Base-by-base conservation (phyloP, 2,888 invertebrate species). In the Philopedon plagiatum region DNA sequence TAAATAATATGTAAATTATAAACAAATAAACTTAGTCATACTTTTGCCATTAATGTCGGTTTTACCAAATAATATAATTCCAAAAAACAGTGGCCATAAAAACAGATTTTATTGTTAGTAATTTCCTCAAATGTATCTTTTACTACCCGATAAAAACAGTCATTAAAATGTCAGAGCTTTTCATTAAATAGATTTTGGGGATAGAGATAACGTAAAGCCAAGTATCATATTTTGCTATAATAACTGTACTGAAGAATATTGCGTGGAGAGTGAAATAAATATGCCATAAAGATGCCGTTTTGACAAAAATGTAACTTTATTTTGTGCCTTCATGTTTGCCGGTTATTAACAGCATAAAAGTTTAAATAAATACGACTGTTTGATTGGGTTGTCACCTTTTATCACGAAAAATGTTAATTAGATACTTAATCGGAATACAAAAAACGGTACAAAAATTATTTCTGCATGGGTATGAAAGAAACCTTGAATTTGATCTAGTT, bases 61-160 rank as follows among this genome's bases (percentile, higher is more conserved):
- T 29, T 54, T 29, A 29, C 29, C 19, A 15, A 39, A 37, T 19
- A 37, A 26, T n/a, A n/a, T 37, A 26, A 58, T 58, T 58, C 15
- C 8, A 15, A 23, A 19, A 5, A 15, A 57, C 39, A 21, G 5
- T 66, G 29, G 66, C 46, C 34, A 57, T 66, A 66, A 66, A 54
- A 66, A 57, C 57, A 39, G 46, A 61, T 61, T 61, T 61, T 61
- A 46, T 41, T 29, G 13, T 19, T 26, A 23, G 41, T 37, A 39
- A 51, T 57, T 66, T 58, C 41, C 21, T 29, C 41, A 32, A 19
- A 65, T 65, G 19, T 65, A 37, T 37, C 39, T 60, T 61, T 67
- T 67, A 67, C 60, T 60, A 67, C 67, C 9, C 51, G 23, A 61
- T 67, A 60, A 67, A 67, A 67, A 67, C 41, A 34, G 37, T 29